Evolutionary conservation across 2,888 invertebrate genomes (phyloP), one percentile per base, ranked within the genome.

Genomic region (Eilema griseolum): DNA sequence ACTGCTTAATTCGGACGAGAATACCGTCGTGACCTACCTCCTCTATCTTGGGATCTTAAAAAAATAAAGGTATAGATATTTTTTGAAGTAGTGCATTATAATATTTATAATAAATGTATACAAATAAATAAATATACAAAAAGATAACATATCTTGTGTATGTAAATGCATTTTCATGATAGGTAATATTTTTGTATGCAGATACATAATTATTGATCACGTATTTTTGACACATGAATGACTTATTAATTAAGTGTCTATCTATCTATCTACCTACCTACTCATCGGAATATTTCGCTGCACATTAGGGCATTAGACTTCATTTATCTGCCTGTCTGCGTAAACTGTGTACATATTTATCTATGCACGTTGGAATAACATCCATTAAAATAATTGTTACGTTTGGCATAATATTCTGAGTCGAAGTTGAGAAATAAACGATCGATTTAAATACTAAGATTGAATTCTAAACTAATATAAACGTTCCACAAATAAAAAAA

Each of bases 311-410:
- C 26, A 81, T 77, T 72, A 77, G 66, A 56, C 73, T 72, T 79
- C 74, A 81, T 81, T 76, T 79, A 76, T 80, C 74, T 80, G 69
- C 74, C 73, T 73, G 80, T 81, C 77, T 59, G 56, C 52, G 73
- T 79, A 72, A 81, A 79, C 68, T 70, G 79, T 57, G 23, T 70
- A 71, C 67, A 70, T 68, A 72, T 69, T 67, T 61, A 66, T 66
- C 63, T 71, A 66, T 74, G 69, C 68, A 69, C 77, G 79, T 77
- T 77, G 72, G 70, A 80, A 81, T 79, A 72, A 75, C 77, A 70
- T 75, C 72, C 67, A 79, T 79, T 81, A 79, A 67, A 78, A 77
- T 81, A 74, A 77, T 80, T 79, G 62, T 73, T 71, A 23, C 61
- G 26, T 71, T 65, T 71, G 64, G 20, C 60, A 33, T 37, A 65